Percentiles rank a stretch among this genome's conserved stretches.
These are phyloP conservation scores for Eptesicus fuscus DNA, from an alignment of 2,113 vertebrate species.

Conservation along the genomic window DNA sequence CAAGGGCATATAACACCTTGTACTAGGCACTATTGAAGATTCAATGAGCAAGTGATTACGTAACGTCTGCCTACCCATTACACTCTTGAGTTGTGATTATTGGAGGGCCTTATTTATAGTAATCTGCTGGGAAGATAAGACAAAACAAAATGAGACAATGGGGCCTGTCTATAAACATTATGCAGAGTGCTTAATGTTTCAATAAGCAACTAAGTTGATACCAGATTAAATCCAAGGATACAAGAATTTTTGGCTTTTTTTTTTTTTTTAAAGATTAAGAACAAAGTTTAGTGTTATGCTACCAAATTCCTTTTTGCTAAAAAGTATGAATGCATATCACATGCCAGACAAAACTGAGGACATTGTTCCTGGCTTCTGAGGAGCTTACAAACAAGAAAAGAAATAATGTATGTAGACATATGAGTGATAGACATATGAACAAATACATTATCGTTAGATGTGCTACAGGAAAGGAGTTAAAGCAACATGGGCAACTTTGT, in stretches of 20 bases:
- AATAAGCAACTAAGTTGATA: not conserved
- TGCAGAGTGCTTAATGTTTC: not conserved
- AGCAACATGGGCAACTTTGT: not conserved
- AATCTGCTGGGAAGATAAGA: not conserved
- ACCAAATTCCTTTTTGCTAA: not conserved
- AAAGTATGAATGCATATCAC: not conserved
- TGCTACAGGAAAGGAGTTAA: not conserved
- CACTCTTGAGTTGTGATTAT: not conserved
- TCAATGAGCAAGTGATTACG: not conserved
- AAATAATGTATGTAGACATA: not conserved
- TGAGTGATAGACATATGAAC: not conserved
- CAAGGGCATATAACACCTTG: too few relatives aligned
- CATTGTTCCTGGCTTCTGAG: not conserved
- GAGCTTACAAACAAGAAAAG: not conserved
- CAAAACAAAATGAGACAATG: not conserved
- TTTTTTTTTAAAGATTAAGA: not conserved
- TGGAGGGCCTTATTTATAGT: not conserved
- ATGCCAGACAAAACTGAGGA: not conserved
- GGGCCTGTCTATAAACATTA: not conserved
- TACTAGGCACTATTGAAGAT: not conserved
- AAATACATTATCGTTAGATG: not conserved
- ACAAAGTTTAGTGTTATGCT: conserved; percentile 2
- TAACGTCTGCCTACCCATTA: not conserved
- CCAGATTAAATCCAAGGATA: not conserved
- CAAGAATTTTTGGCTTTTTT: not conserved